phyloP scores from a whole-genome alignment of 2,888 invertebrate genomes.

The Synergus laeviventris region DNA sequence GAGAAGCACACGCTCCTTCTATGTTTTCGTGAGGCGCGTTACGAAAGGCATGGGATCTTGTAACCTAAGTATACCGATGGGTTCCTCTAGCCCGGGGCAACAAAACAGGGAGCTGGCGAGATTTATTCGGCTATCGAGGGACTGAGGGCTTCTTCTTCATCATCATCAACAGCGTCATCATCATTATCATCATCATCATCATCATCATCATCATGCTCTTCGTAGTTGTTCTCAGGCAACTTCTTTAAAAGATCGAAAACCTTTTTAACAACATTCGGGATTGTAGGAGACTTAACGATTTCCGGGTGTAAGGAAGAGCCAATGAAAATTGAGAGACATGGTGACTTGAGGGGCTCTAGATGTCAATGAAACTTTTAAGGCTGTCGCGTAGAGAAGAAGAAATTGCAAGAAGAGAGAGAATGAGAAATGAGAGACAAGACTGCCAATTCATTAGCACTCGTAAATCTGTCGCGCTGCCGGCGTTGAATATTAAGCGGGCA shows the following conservation, averaged over 20 bases:
- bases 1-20: constrained; percentile 58
- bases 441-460: constrained; percentile 75
- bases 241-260: constrained; percentile 9
- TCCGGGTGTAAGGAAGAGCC: constrained; percentile 61
- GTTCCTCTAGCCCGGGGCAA: constrained; percentile 62
- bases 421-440: constrained; percentile 58
- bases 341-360: not conserved
- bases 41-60: constrained; percentile 56
- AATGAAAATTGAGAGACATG: not conserved
- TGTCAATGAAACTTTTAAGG: not conserved
- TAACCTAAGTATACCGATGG: constrained; percentile 56
- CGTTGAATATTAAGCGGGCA: constrained; percentile 74
- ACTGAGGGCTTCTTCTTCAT: constrained; percentile 54
- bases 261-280: constrained; percentile 52
- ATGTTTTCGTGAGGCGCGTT: constrained; percentile 59
- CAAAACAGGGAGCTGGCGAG: constrained; percentile 75
- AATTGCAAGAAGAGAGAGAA: constrained; percentile 24
- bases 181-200: constrained; percentile 57
- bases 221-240: constrained; percentile 43
- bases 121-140: constrained; percentile 73
- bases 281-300: constrained; percentile 66
- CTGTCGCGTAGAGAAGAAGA: not conserved
- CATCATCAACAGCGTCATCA: constrained; percentile 58
- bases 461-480: constrained; percentile 73
- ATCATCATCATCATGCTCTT: constrained; percentile 54